These are phyloP conservation scores for Coptodon bakossiorum DNA, from an alignment of 2,113 vertebrate genomes.

Conservation along the genomic window DNA sequence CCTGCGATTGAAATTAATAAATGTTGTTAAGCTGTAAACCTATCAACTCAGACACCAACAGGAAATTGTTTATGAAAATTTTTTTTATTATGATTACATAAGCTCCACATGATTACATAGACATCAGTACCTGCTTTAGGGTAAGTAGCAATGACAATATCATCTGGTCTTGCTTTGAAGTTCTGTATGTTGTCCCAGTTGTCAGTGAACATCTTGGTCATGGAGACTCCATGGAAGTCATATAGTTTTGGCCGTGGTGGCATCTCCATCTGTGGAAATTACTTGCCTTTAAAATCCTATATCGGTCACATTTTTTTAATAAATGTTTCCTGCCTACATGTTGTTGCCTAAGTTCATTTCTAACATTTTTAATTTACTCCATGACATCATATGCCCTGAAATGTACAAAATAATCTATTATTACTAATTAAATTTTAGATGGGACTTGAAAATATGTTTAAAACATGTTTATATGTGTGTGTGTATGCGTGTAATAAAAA, in stretches of 20 bases:
- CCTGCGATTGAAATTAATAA: slow-evolving; percentile 44
- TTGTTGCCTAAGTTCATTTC: not conserved
- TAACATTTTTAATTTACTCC: not conserved
- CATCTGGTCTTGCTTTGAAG: slow-evolving; percentile 75
- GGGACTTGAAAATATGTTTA: not conserved
- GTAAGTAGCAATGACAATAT: slow-evolving; percentile 79
- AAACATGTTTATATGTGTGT: not conserved
- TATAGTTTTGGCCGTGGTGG: slow-evolving; percentile 24
- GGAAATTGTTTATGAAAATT: not conserved
- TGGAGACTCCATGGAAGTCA: slow-evolving; percentile 66
- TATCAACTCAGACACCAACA: not conserved
- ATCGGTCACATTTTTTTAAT: not conserved
- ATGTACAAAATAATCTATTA: not conserved
- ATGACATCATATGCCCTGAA: not conserved
- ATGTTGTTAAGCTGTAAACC: not conserved
- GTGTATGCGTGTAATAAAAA: not conserved
- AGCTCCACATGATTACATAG: not conserved
- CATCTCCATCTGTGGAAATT: slow-evolving; percentile 24
- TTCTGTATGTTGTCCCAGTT: slow-evolving; percentile 74
- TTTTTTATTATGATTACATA: not conserved
- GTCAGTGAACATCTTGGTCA: slow-evolving; percentile 56
- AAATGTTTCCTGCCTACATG: not conserved
- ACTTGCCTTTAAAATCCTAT: not conserved
- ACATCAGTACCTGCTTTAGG: slow-evolving; percentile 76
- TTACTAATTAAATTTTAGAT: not conserved